Conservation (phyloP, 2,888 invertebrate species). For the Drosophila neotestacea region DNA sequence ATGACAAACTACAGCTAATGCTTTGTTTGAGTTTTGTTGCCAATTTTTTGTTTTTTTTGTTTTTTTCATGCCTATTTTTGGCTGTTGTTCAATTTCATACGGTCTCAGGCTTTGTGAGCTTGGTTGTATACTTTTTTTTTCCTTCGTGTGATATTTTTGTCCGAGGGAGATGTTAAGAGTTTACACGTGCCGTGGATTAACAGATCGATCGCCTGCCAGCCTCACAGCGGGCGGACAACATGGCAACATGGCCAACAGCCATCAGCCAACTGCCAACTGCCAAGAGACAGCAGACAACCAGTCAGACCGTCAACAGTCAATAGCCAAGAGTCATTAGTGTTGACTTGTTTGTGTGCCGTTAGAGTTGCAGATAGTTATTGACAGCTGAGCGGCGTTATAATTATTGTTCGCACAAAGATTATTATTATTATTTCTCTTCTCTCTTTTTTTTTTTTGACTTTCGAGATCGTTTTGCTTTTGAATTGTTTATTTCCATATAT, state of each 20-base stretch:
- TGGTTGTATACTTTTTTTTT: background rate
- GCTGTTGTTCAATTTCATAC: constrained; percentile 33
- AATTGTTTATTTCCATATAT: constrained; percentile 52
- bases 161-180: constrained; percentile 57
- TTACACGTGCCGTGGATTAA: constrained; percentile 78
- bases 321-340: constrained; percentile 44
- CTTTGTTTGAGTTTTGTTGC: constrained; percentile 15
- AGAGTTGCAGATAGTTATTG: constrained; percentile 57
- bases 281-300: constrained; percentile 19
- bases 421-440: constrained; percentile 1
- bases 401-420: constrained; percentile 37
- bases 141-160: constrained; percentile 32
- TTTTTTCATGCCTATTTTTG: constrained; percentile 17
- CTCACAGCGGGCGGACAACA: constrained; percentile 45
- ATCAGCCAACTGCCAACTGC: constrained; percentile 14
- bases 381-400: constrained; percentile 47
- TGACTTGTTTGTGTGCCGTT: constrained; percentile 62
- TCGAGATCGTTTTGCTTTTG: constrained; percentile 27
- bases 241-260: constrained; percentile 9
- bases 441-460: background rate
- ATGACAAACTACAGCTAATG: constrained; percentile 8
- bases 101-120: constrained; percentile 23
- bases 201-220: constrained; percentile 33
- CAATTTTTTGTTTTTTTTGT: constrained; percentile 29
- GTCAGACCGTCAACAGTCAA: constrained; percentile 19